Percentiles rank a stretch among this genome's conserved stretches.
Evolutionary conservation across 1,140 invertebrate genomes (phyloP).

Genomic region (Bathynomus jamesi): DNA sequence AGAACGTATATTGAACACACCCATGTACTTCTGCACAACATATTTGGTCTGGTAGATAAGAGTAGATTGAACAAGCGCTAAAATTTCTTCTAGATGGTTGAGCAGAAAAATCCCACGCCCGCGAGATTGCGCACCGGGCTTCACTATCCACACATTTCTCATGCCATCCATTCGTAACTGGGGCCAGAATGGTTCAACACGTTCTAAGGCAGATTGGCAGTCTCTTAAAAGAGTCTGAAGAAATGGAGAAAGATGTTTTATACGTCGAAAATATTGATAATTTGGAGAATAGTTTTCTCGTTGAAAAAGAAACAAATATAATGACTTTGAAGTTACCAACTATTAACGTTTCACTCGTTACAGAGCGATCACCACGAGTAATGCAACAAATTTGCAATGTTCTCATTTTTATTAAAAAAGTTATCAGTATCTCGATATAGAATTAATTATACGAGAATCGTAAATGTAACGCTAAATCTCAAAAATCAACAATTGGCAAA

Average conservation of each 20-base stretch:
- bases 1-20: conserved; percentile 54
- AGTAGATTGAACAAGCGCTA: conserved; percentile 48
- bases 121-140: conserved; percentile 85
- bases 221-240: conserved; percentile 31
- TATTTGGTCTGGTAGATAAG: conserved; percentile 61
- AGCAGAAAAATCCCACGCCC: conserved; percentile 81
- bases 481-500: not conserved
- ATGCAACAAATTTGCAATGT: too few relatives aligned
- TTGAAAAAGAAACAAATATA: too few relatives aligned
- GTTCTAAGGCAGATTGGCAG: conserved; percentile 47
- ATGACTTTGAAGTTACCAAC: too few relatives aligned
- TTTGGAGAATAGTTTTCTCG: too few relatives aligned
- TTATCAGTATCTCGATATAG: too few relatives aligned
- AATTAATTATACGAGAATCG: too few relatives aligned
- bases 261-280: too few relatives aligned
- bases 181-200: conserved; percentile 61
- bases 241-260: too few relatives aligned
- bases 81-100: conserved; percentile 76
- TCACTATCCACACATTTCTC: conserved; percentile 88
- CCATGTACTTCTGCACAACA: conserved; percentile 89
- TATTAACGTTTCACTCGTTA: too few relatives aligned
- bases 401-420: too few relatives aligned
- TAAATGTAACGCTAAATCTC: too few relatives aligned
- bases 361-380: too few relatives aligned
- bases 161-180: conserved; percentile 69